Percentiles rank a stretch among this genome's conserved stretches.
phyloP scores from a whole-genome alignment of 2,797 vertebrate genomes.

The Crotalus adamanteus region DNA sequence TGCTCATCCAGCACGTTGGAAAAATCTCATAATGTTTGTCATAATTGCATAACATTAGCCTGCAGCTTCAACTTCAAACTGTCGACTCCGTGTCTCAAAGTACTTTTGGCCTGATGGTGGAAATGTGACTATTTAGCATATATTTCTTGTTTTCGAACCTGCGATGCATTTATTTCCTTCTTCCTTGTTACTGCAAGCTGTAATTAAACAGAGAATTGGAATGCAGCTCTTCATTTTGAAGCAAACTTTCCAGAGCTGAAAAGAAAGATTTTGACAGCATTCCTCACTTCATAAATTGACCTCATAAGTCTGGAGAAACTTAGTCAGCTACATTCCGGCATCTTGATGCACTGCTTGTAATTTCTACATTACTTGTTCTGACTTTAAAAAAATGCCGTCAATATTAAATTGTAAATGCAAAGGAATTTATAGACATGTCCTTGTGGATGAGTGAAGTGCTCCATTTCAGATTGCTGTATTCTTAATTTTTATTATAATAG shows the following conservation, averaged over 20 bases:
- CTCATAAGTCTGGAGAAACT: neutral
- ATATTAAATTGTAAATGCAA: neutral
- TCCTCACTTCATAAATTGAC: neutral
- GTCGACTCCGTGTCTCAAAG: neutral
- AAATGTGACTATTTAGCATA: constrained; percentile 10
- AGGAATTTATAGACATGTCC: neutral
- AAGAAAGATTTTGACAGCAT: neutral
- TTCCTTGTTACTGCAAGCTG: neutral
- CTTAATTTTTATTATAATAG: neutral
- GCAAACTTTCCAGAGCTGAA: neutral
- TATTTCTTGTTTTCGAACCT: neutral
- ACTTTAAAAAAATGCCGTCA: neutral
- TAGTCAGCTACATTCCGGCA: neutral
- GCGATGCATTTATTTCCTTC: neutral
- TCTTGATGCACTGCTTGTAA: too few species aligned
- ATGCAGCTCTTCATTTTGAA: neutral
- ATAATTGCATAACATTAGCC: neutral
- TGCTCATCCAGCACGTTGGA: neutral
- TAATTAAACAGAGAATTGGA: neutral
- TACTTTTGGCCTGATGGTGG: neutral
- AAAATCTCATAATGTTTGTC: neutral
- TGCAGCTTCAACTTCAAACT: neutral
- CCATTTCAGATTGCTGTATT: neutral
- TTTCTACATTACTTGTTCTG: neutral
- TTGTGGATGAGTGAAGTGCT: neutral